phyloP scores from a whole-genome alignment of 2,888 invertebrate species.

The Mythimna albipuncta region DNA sequence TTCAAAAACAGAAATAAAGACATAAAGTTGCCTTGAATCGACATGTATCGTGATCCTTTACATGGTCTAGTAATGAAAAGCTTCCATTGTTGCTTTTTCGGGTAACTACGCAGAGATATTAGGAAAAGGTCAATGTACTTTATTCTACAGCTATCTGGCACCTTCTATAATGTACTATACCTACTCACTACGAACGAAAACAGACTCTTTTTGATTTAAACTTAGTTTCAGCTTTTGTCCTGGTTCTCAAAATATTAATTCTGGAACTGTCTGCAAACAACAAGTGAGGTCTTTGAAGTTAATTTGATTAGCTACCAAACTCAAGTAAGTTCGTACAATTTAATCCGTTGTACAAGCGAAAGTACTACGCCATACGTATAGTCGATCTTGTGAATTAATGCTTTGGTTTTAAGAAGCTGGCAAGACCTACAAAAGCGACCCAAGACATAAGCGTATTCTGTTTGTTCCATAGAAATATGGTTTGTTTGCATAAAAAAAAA shows the following conservation, averaged over 20 bases:
- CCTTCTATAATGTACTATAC: neutral
- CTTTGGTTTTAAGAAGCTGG: slow-evolving; percentile 31
- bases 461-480: too few relatives aligned
- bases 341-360: slow-evolving; percentile 14
- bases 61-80: too few relatives aligned
- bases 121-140: too few relatives aligned
- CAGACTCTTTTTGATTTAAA: slow-evolving; percentile 1
- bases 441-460: too few relatives aligned
- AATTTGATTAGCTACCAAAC: slow-evolving; percentile 14
- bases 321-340: slow-evolving; percentile 33
- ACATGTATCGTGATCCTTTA: too few relatives aligned
- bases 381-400: slow-evolving; percentile 36
- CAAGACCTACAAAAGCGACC: neutral
- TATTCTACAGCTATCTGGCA: too few relatives aligned
- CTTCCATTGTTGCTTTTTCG: too few relatives aligned
- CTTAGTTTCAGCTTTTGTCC: neutral
- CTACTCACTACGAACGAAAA: neutral
- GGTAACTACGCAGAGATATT: too few relatives aligned
- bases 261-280: slow-evolving; percentile 15
- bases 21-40: too few relatives aligned
- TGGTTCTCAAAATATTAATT: slow-evolving; percentile 21
- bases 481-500: too few relatives aligned
- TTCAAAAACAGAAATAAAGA: too few relatives aligned
- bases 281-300: slow-evolving; percentile 14
- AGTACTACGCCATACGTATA: neutral